Evolutionary conservation across 1,140 invertebrate genomes (phyloP), one percentile per base, ranked within the genome.

Genomic region (Dryas iulia): DNA sequence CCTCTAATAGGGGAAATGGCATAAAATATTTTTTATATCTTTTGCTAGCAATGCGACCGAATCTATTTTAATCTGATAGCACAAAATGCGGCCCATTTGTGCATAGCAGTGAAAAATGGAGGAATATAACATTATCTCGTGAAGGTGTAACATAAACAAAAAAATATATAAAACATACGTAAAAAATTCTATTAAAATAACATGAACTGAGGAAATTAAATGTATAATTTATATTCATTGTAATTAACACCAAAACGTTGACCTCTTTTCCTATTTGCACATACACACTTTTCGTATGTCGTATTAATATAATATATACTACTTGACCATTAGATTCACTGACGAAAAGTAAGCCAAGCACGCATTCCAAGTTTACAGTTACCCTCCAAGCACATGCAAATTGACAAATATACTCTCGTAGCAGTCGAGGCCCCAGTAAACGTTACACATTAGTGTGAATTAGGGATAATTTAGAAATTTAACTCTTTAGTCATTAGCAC

Each of bases 361-460:
- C 76, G 64, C 83, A 83, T 82, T 79, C 77, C 79, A 70, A 67
- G 61, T 79, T 78, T 84, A 87, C 84, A 83, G 85, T 84, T 86
- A 86, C 68, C 66, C 59, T 53, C 24, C 53, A 59, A 59, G 59
- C 54, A 82, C 54, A 81, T 82, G 82, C 61, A 83, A 87, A 87
- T 87, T 86, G 85, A 83, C 82, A 87, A 85, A 87, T 77, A 87
- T 28, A 66, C 25, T 64, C 26, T 33, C 23, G 11, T 53, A 28
- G 35, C 39, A 39, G 39, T 39, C 26, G 24, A 18, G 28, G n/a
- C 25, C 35, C 63, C 35, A 30, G 28, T 59, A 63, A 30, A 63
- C 25, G 66, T 61, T 53, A 31, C 30, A 61, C 18, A 24, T 26
- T 30, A 23, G 67, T 74, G 73, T 71, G 62, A 74, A 74, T 71